Conservation (phyloP, 2,888 invertebrate species). For the Drosophila suboccidentalis region DNA sequence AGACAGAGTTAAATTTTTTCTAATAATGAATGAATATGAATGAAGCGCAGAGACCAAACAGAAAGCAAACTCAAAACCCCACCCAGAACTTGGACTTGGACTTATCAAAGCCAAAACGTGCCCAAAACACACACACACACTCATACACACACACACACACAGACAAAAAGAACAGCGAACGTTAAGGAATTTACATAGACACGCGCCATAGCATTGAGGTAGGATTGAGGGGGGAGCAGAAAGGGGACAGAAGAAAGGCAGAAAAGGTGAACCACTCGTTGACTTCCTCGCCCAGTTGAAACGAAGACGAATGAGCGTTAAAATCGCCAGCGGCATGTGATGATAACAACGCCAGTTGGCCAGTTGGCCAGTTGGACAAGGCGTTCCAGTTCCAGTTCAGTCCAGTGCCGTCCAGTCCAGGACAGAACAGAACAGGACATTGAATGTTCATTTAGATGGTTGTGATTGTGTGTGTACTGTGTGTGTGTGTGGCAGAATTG, state of each 20-base stretch:
- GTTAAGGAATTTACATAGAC: slow-evolving; percentile 75
- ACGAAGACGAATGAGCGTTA: slow-evolving; percentile 83
- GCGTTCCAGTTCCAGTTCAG: slow-evolving; percentile 20
- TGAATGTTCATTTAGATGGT: slow-evolving; percentile 74
- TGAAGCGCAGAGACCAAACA: slow-evolving; percentile 58
- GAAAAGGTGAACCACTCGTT: slow-evolving; percentile 49
- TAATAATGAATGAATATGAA: slow-evolving; percentile 84
- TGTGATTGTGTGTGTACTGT: slow-evolving; percentile 17
- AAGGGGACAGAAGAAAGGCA: background rate
- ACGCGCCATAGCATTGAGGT: slow-evolving; percentile 49
- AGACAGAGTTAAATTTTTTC: slow-evolving; percentile 68
- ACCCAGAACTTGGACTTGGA: slow-evolving; percentile 57
- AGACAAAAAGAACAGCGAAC: slow-evolving; percentile 1
- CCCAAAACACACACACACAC: slow-evolving; percentile 65
- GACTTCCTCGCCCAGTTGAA: slow-evolving; percentile 77
- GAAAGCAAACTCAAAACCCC: slow-evolving; percentile 52
- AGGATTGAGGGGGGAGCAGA: slow-evolving; percentile 6
- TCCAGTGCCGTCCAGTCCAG: too few relatives aligned
- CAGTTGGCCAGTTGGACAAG: slow-evolving; percentile 14
- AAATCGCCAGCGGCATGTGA: slow-evolving; percentile 77
- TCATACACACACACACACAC: slow-evolving; percentile 38
- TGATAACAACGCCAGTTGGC: slow-evolving; percentile 68
- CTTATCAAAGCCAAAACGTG: slow-evolving; percentile 80
- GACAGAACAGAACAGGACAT: slow-evolving; percentile 66
- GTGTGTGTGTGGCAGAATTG: slow-evolving; percentile 52